phyloP scores from a whole-genome alignment of 2,888 invertebrate genomes.

The Molorchus minor region DNA sequence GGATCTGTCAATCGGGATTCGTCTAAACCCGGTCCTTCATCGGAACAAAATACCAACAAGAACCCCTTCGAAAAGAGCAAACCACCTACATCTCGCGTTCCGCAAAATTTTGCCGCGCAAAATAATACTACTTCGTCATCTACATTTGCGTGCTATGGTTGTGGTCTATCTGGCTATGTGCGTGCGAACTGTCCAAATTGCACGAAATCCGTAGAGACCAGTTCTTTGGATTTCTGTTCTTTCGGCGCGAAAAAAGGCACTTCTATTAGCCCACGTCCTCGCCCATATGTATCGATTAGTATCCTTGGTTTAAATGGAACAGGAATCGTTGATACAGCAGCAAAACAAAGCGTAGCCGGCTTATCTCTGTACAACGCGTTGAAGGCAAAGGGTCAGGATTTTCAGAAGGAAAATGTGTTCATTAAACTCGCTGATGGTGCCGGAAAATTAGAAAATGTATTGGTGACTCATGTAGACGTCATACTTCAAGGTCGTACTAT shows the following conservation, averaged over 20 bases:
- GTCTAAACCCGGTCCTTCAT: no score
- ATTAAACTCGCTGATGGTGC: constrained; percentile 1
- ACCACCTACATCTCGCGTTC: no score
- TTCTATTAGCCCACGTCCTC: neutral
- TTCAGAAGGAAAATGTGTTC: neutral
- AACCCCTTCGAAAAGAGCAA: no score
- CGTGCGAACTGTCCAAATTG: constrained; percentile 9
- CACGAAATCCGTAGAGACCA: neutral
- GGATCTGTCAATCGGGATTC: no score
- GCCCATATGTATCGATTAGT: neutral
- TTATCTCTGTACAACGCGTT: constrained; percentile 1
- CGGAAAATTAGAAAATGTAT: neutral
- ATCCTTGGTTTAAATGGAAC: constrained; percentile 11
- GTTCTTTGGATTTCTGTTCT: constrained; percentile 6
- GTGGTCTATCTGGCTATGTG: constrained; percentile 12
- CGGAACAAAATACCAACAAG: no score
- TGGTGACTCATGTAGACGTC: constrained; percentile 7
- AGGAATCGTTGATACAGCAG: constrained; percentile 17
- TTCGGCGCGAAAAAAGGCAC: neutral
- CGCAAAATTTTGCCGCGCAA: no score
- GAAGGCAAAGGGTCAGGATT: neutral
- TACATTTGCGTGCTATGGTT: constrained; percentile 13
- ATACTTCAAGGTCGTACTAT: neutral
- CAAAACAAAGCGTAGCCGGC: constrained; percentile 25
- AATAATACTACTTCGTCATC: no score